A percentile compares a stretch with the other conserved stretches of the same genome.
phyloP scores from a whole-genome alignment of 53 echinoderm and acorn worm species.

The Glandiceps talaboti region DNA sequence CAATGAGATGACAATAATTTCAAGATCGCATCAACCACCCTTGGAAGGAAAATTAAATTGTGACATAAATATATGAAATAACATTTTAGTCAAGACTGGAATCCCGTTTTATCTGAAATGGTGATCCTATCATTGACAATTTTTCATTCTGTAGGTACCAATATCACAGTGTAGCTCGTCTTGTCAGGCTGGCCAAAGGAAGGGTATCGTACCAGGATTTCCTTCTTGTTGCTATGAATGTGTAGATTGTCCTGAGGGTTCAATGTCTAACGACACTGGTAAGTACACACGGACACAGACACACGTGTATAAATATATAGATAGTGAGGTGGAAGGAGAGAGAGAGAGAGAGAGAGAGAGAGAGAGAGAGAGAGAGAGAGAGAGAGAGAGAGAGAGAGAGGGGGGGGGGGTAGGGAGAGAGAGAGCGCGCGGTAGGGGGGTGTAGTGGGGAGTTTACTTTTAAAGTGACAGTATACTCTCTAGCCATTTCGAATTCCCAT shows the following conservation, averaged over 20 bases:
- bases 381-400: slow-evolving; percentile 10
- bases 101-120: too few relatives aligned
- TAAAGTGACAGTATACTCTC: too few relatives aligned
- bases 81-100: too few relatives aligned
- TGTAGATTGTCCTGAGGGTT: slow-evolving; percentile 49
- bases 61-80: too few relatives aligned
- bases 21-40: too few relatives aligned
- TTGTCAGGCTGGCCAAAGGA: slow-evolving; percentile 58
- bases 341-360: slow-evolving; percentile 7
- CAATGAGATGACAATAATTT: too few relatives aligned
- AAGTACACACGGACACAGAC: not conserved
- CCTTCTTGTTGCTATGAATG: slow-evolving; percentile 73
- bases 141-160: not conserved
- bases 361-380: slow-evolving; percentile 21
- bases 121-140: too few relatives aligned
- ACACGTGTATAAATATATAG: not conserved
- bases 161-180: slow-evolving; percentile 30
- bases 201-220: slow-evolving; percentile 35
- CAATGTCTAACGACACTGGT: slow-evolving; percentile 58
- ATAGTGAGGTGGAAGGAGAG: not conserved
- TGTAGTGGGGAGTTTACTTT: too few relatives aligned
- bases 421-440: not conserved
- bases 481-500: not conserved
- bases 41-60: too few relatives aligned
- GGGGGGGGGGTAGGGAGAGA: not conserved